phyloP scores from a whole-genome alignment of 2,797 vertebrate genomes.

The Erethizon dorsatum region DNA sequence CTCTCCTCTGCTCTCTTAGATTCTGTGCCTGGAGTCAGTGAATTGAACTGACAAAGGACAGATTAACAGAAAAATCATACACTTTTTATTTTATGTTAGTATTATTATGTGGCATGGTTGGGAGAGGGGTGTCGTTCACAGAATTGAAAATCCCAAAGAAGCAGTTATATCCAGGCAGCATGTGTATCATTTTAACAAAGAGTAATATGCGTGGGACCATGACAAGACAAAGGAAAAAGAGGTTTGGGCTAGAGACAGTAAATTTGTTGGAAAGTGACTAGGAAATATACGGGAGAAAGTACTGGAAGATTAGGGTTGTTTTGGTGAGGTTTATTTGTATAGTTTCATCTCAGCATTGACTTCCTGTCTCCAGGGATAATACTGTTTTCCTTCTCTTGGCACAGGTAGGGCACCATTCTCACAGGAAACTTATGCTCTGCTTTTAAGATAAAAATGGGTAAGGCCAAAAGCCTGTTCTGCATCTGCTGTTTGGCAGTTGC shows the following conservation, averaged over 20 bases:
- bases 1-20: not conserved
- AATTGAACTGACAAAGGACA: constrained; percentile 8
- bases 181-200: constrained; percentile 51
- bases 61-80: not conserved
- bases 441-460: constrained; percentile 11
- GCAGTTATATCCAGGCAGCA: not conserved
- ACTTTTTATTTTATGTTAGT: constrained; percentile 17
- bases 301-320: not conserved
- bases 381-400: constrained; percentile 16
- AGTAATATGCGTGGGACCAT: not conserved
- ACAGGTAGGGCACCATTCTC: not conserved
- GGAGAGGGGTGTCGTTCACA: not conserved
- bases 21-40: not conserved
- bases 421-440: constrained; percentile 32
- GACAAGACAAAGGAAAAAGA: not conserved
- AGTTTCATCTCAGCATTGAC: not conserved
- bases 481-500: constrained; percentile 1
- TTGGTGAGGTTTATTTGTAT: constrained; percentile 25
- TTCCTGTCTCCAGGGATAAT: not conserved
- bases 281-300: not conserved
- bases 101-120: not conserved
- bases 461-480: not conserved
- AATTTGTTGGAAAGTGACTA: not conserved
- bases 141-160: not conserved
- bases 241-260: not conserved